Base-by-base conservation (phyloP, 2,797 vertebrate species). In the Dicrostonyx torquatus region DNA sequence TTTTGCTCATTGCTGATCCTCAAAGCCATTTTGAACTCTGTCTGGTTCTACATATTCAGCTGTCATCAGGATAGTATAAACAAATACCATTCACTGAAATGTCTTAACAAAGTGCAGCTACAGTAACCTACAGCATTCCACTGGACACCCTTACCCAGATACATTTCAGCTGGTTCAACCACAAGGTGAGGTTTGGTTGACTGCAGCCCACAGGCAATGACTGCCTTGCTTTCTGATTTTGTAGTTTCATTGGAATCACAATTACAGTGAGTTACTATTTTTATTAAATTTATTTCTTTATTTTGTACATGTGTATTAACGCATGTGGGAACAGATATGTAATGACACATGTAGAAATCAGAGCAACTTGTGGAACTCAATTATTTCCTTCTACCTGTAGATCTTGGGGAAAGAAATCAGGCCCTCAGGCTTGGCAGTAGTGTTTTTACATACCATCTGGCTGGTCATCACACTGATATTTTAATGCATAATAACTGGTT, bases 1-100 rank as follows among this genome's bases (percentile, higher is more conserved):
- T 53, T 84, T 82, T 87, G 43, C 13, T 94, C 53, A 86, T 82
- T 87, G 78, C 7, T 88, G 11, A 90, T 60, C 37, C 60, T 73
- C 92, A 82, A 93, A 94, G 40, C 4, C 68, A 78, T 90, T 76
- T 70, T 93, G 34, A 93, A 84, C 48, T 8, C 24, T 87, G 12
- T 79, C 89, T 10, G 84, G 78, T 86, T 92, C 70, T 64, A 29
- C 79, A 93, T 78, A 18, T 40, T 90, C 64, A 88, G n/a, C 77
- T 94, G 34, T 75, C 68, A 88, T 58, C 62, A 70, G 43, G n/a
- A 15, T 93, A 89, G 50, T 62, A 68, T 22, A 75, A 60, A 72
- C 12, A 88, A 70, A 93, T 34, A 89, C 34, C 40, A 88, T 80
- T 87, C 82, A 76, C 37, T 95, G 53, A 40, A 58, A 15, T 60